phyloP scores from a whole-genome alignment of 2,797 vertebrate species.

The Scomberomorus guttatus region DNA sequence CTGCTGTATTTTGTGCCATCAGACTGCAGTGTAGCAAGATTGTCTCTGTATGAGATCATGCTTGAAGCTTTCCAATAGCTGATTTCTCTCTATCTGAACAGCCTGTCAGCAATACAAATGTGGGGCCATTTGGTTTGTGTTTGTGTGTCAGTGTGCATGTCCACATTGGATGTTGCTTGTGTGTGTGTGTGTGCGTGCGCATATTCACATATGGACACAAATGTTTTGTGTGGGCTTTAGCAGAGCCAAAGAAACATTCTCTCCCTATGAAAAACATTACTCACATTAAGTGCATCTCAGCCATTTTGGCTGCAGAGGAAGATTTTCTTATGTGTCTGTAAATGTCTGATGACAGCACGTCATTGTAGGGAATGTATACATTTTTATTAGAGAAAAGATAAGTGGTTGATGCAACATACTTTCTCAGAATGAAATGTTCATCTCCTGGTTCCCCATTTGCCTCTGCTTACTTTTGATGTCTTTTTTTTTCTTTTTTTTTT shows the following conservation, averaged over 20 bases:
- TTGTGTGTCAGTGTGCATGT: not conserved
- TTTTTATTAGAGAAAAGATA: slow-evolving; percentile 5
- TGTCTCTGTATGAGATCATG: slow-evolving; percentile 60
- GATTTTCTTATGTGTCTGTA: slow-evolving; percentile 25
- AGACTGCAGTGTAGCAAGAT: slow-evolving; percentile 28
- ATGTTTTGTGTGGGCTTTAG: slow-evolving; percentile 38
- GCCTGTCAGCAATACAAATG: slow-evolving; percentile 53
- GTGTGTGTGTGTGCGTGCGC: slow-evolving; percentile 1
- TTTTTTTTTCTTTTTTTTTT: not conserved
- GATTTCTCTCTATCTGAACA: slow-evolving; percentile 45
- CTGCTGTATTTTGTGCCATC: slow-evolving; percentile 21
- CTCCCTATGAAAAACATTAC: slow-evolving; percentile 52
- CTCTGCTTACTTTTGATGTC: not conserved
- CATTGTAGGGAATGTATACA: slow-evolving; percentile 17
- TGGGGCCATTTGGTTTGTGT: slow-evolving; percentile 55
- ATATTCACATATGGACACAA: slow-evolving; percentile 37
- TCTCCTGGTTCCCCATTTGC: not conserved
- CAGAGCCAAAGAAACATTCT: slow-evolving; percentile 41
- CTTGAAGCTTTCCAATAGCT: slow-evolving; percentile 45
- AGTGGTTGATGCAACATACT: not conserved
- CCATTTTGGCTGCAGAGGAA: slow-evolving; percentile 27
- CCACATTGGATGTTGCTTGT: slow-evolving; percentile 1
- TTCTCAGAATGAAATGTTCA: slow-evolving; percentile 11
- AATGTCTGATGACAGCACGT: slow-evolving; percentile 9
- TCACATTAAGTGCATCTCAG: slow-evolving; percentile 56